Percentiles rank a stretch among this genome's conserved stretches.
phyloP scores from a whole-genome alignment of 2,113 vertebrate species.

The Osmerus mordax region DNA sequence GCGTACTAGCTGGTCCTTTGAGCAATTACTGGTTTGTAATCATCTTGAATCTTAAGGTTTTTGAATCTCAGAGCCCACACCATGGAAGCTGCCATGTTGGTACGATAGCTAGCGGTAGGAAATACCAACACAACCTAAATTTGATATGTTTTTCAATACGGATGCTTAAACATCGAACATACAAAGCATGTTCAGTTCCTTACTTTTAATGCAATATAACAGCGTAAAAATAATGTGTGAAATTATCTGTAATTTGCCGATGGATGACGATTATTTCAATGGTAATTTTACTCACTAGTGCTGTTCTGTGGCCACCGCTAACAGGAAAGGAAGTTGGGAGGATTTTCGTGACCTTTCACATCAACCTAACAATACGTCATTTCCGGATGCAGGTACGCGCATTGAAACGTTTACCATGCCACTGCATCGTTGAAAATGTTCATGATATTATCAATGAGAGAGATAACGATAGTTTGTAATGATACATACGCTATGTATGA shows the following conservation, averaged over 20 bases:
- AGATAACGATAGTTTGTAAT: too few species aligned
- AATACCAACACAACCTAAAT: background rate
- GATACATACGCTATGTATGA: too few species aligned
- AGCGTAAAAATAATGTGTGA: fast-evolving
- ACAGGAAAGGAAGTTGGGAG: slow-evolving; percentile 72
- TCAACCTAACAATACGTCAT: slow-evolving; percentile 28
- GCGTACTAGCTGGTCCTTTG: too few species aligned
- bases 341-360: slow-evolving; percentile 64
- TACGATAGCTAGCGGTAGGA: slow-evolving; percentile 6
- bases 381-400: slow-evolving; percentile 41
- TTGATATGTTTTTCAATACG: background rate
- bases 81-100: slow-evolving; percentile 58
- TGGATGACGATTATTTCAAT: slow-evolving; percentile 61
- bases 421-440: too few species aligned
- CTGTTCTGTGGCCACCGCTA: slow-evolving; percentile 67
- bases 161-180: background rate
- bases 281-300: slow-evolving; percentile 67
- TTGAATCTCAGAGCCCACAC: background rate
- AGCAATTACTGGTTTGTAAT: too few species aligned
- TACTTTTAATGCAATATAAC: too few species aligned
- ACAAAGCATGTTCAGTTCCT: fast-evolving
- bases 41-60: fast-evolving
- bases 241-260: slow-evolving; percentile 32
- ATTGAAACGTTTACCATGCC: too few species aligned
- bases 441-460: too few species aligned